Base-by-base conservation (phyloP, 2,797 vertebrate genomes). In the Chelon auratus region DNA sequence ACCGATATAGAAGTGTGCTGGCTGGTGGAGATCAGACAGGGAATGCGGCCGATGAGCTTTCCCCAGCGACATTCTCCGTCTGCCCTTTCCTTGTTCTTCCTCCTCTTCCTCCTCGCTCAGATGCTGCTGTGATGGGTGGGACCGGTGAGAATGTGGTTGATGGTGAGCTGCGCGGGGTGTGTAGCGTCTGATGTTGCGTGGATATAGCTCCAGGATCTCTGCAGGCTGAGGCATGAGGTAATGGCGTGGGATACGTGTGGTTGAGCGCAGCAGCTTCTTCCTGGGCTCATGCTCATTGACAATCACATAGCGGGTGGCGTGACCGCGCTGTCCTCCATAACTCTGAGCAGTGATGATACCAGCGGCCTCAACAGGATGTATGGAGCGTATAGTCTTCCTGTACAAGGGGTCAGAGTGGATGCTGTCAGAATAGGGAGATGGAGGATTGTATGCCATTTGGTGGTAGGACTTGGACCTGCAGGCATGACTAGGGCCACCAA, bases 101-200 rank as follows among this genome's bases (percentile, higher is more conserved):
- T 95, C 95, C 26, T 95, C 95, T 9, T 95, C 95, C 11, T 95
- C 95, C 62, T 96, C 96, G 2, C 94, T 96, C 22, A 93, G 87
- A 79, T 93, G 94, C 15, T 95, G 92, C 37, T 95, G 95, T 9
- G 87, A 80, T 1, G 39, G 62, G 30, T 92, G 86, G 9, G 89
- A 55, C n/a, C 88, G 82, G 9, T 77, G 89, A 51, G 90, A 62
- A 45, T 90, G 62, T 1, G 80, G 66, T 37, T 89, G 87, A 18
- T 90, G 86, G 9, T 75, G 90, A 1, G 93, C 77, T 0, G 81
- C 72, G 26, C 86, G 82, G 40, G 95, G 69, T 11, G 91, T 56
- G 0, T 94, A 95, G 17, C 88, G 93, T 24, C 94, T 93, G n/a
- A 93, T 0, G 2, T 92, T 95, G 47, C 90, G 93, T 0, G 96